Evolutionary conservation across 2,888 invertebrate genomes (phyloP).

Genomic region (Lordiphosa fenestrarum): DNA sequence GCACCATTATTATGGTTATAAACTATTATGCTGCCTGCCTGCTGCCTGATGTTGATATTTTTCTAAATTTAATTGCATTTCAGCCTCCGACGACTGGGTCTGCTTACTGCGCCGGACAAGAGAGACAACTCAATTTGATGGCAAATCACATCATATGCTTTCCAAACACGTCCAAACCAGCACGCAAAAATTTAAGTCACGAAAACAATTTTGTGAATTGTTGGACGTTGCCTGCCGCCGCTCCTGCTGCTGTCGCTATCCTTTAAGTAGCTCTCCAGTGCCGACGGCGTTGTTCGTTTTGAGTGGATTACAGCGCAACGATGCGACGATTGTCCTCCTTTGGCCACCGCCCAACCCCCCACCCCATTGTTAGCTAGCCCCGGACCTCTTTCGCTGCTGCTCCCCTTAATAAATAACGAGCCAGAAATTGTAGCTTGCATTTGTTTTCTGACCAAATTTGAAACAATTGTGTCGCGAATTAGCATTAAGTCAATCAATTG

Average conservation of each 20-base stretch:
- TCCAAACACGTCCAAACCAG: conserved; percentile 78
- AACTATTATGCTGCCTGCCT: conserved; percentile 64
- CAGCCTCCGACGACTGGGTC: conserved; percentile 24
- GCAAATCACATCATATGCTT: conserved; percentile 81
- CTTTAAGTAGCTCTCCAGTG: conserved; percentile 46
- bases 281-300: conserved; percentile 34
- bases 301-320: conserved; percentile 66
- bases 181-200: conserved; percentile 80
- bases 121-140: conserved; percentile 77
- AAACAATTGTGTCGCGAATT: conserved; percentile 63
- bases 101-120: conserved; percentile 4
- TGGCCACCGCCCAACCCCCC: neutral
- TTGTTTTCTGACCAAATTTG: conserved; percentile 50
- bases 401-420: conserved; percentile 47
- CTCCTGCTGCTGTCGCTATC: conserved; percentile 1
- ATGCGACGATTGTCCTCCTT: conserved; percentile 28
- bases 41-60: conserved; percentile 65
- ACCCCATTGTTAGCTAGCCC: neutral
- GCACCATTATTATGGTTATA: conserved; percentile 57
- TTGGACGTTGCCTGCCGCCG: conserved; percentile 27
- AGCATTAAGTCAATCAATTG: conserved; percentile 57
- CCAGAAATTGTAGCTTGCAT: conserved; percentile 36
- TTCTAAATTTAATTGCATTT: conserved; percentile 74
- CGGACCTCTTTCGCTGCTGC: conserved; percentile 26
- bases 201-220: conserved; percentile 81